Conservation (phyloP, 2,113 vertebrate species). For the Erythrolamprus reginae region DNA sequence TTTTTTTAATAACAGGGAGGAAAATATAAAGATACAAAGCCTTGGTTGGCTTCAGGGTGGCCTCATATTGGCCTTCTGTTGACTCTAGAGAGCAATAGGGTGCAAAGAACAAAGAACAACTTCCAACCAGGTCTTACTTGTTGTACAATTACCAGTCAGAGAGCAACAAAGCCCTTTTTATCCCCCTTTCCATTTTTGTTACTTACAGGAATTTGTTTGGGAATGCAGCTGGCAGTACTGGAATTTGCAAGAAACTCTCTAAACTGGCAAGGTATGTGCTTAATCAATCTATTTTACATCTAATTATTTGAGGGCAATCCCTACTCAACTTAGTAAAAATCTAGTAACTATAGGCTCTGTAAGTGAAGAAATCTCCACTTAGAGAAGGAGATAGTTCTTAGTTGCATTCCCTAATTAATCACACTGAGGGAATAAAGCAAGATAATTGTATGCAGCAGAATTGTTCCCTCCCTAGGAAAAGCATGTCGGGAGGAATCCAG, state of each 20-base stretch:
- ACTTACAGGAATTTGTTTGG: slow-evolving; percentile 70
- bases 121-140: neutral
- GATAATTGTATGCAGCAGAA: neutral
- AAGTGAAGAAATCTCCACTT: neutral
- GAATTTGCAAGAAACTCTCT: slow-evolving; percentile 76
- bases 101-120: neutral
- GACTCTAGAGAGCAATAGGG: neutral
- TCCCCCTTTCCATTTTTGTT: neutral
- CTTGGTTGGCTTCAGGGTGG: neutral
- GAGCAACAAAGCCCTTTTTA: neutral
- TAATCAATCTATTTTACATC: neutral
- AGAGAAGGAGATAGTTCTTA: neutral
- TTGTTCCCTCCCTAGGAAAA: neutral
- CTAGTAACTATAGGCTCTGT: neutral
- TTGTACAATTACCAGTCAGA: neutral
- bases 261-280: slow-evolving; percentile 68
- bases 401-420: neutral
- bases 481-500: neutral
- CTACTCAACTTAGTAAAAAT: neutral
- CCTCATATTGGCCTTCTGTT: neutral
- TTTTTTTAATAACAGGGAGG: neutral
- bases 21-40: neutral
- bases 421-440: neutral
- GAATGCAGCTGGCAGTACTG: slow-evolving; percentile 77
- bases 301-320: neutral